Conservation (phyloP, 2,888 invertebrate species). For the Melanostoma scalare region DNA sequence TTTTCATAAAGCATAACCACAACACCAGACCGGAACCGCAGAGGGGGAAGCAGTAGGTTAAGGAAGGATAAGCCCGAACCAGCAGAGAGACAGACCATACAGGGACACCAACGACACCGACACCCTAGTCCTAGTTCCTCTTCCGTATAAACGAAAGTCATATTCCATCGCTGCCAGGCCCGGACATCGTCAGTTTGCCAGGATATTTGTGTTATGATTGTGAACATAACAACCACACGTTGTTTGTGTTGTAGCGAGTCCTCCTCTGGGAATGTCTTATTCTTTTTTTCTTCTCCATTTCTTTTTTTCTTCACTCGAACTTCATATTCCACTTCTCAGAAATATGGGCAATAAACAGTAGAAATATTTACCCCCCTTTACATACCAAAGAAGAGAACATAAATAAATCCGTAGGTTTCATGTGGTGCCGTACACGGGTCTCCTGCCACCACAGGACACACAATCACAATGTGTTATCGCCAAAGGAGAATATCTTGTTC, state of each 20-base stretch:
- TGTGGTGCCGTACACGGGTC: conserved; percentile 46
- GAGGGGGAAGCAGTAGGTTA: conserved; percentile 15
- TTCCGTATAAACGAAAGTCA: conserved; percentile 31
- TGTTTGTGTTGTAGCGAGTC: conserved; percentile 30
- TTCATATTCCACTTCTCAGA: conserved; percentile 24
- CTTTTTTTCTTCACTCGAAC: background rate
- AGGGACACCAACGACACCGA: conserved; percentile 3
- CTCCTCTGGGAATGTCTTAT: conserved; percentile 29
- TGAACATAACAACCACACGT: conserved; percentile 62
- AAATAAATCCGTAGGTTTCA: conserved; percentile 65
- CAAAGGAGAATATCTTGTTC: conserved; percentile 35
- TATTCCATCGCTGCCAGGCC: conserved; percentile 26
- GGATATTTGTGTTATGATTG: conserved; percentile 71
- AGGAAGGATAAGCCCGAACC: conserved; percentile 25
- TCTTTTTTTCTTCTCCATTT: conserved; percentile 3
- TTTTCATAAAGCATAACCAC: conserved; percentile 73
- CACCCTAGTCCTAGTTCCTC: conserved; percentile 18
- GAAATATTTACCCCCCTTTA: conserved; percentile 13
- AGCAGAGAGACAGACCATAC: background rate
- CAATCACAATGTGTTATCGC: background rate
- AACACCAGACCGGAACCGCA: conserved; percentile 68
- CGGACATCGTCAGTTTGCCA: conserved; percentile 59
- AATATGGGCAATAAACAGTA: conserved; percentile 50
- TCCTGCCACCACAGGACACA: conserved; percentile 9
- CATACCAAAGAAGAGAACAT: conserved; percentile 21